Base-by-base conservation (phyloP, 1,140 invertebrate species). In the Linepithema humile region DNA sequence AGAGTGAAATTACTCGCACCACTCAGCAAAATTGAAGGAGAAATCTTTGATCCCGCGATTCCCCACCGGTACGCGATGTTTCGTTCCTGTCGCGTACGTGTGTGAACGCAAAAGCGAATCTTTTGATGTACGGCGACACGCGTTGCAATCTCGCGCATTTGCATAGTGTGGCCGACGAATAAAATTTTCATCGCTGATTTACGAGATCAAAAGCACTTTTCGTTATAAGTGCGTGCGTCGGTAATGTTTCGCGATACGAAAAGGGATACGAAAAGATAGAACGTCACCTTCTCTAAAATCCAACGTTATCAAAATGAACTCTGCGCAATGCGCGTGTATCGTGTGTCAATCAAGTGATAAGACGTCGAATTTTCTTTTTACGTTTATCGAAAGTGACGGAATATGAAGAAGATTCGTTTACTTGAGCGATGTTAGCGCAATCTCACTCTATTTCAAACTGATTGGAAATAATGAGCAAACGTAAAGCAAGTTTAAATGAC, bases 11-110 rank as follows among this genome's bases (percentile, higher is more conserved):
- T 84, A 86, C 23, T 50, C 35, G 65, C 65, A 29, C 65, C 48
- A 50, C 57, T 84, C 72, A 26, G 53, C 57, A 15, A 73, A 43
- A 86, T 86, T 86, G 83, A 26, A 85, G 83, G 64, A 50, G 50
- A 59, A 73, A 82, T 73, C 83, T 85, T 80, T 85, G 64, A 80
- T 73, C 57, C 55, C 23, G 23, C 35, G 23, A 26, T 23, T 5
- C 38, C 26, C 3, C 43, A 78, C 9, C 29, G 26, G 62, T 9
- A 48, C 6, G 48, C 57, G 65, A 72, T 73, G 73, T 73, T 86
- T 72, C 40, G 48, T 35, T 23, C 64, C 40, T 48, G 48, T 82
- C 59, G 53, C 50, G 48, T 10, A 12, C 3, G 23, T 20, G 6
- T 12, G 23, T n/a, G 10, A 15, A 17, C 17, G n/a, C n/a, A n/a